A percentile compares a stretch with the other conserved stretches of the same genome.
phyloP scores from a whole-genome alignment of 2,888 invertebrate genomes.

The Cotesia congregata region DNA sequence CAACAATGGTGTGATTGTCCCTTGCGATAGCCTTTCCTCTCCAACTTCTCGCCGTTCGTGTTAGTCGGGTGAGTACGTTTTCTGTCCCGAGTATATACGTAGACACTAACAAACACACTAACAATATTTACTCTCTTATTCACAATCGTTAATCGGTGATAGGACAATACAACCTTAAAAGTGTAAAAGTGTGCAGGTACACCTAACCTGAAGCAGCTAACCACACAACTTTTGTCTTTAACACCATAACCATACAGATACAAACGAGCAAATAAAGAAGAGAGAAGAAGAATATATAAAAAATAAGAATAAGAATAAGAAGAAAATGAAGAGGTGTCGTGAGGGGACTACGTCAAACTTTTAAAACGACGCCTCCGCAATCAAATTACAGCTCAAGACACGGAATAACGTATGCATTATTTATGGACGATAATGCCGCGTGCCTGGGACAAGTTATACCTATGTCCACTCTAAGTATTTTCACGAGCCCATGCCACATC shows the following conservation, averaged over 20 bases:
- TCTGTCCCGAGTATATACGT: slow-evolving; percentile 12
- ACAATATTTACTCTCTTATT: slow-evolving; percentile 19
- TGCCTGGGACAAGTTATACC: slow-evolving; percentile 46
- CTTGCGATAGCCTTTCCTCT: slow-evolving; percentile 55
- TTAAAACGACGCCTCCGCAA: slow-evolving; percentile 67
- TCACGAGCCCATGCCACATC: slow-evolving; percentile 7
- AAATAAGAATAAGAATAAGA: slow-evolving; percentile 28
- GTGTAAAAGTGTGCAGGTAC: slow-evolving; percentile 41
- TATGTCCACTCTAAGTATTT: slow-evolving; percentile 24
- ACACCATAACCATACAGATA: slow-evolving; percentile 5
- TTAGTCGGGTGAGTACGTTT: slow-evolving; percentile 18
- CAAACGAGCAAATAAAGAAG: slow-evolving; percentile 11
- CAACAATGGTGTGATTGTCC: slow-evolving; percentile 66
- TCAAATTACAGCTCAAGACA: slow-evolving; percentile 67
- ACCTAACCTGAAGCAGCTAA: slow-evolving; percentile 33
- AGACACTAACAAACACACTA: slow-evolving; percentile 4
- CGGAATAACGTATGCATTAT: slow-evolving; percentile 62
- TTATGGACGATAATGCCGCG: slow-evolving; percentile 62
- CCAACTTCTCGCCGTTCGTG: slow-evolving; percentile 44
- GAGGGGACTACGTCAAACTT: slow-evolving; percentile 57
- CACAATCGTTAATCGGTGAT: background rate
- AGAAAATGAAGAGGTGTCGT: slow-evolving; percentile 22
- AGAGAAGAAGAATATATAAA: background rate
- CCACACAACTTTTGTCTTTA: background rate
- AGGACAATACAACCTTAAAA: background rate